These are phyloP conservation scores for Austrolebias charrua DNA, from an alignment of 2,797 vertebrate species.

Conservation along the genomic window DNA sequence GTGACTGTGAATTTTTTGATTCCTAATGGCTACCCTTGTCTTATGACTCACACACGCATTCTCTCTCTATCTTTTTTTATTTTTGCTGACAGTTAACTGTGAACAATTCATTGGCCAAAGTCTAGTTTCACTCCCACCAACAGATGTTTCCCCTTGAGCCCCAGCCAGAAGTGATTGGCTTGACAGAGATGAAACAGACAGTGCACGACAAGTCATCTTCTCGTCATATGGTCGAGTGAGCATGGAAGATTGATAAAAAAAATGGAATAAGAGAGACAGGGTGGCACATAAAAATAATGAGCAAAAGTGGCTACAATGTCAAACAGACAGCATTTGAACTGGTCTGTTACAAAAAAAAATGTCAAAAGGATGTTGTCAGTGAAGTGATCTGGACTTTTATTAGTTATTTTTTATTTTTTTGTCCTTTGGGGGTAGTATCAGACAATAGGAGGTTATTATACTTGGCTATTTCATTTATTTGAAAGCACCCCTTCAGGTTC, in stretches of 20 bases:
- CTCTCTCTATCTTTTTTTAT: background rate
- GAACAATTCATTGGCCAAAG: constrained; percentile 18
- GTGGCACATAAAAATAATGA: constrained; percentile 51
- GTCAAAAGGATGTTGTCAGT: constrained; percentile 39
- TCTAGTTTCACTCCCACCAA: constrained; percentile 36
- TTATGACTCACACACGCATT: constrained; percentile 15
- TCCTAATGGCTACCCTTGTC: constrained; percentile 38
- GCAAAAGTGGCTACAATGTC: constrained; percentile 29
- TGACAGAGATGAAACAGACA: constrained; percentile 70
- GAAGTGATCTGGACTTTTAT: constrained; percentile 1
- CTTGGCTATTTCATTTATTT: constrained; percentile 39
- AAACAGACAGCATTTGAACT: constrained; percentile 27
- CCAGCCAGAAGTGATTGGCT: constrained; percentile 55
- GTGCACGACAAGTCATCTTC: constrained; percentile 57
- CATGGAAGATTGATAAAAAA: constrained; percentile 39
- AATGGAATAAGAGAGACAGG: constrained; percentile 13
- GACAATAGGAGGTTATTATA: constrained; percentile 29
- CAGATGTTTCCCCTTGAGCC: constrained; percentile 67
- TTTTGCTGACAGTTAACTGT: constrained; percentile 9
- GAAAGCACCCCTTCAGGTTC: constrained; percentile 8
- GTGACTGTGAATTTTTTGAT: constrained; percentile 24
- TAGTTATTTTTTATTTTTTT: background rate
- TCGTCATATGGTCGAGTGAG: constrained; percentile 57
- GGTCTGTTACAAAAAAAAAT: constrained; percentile 26
- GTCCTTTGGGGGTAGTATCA: constrained; percentile 16